These are phyloP conservation scores for Rhinoderma darwinii DNA, from an alignment of 2,113 vertebrate species.

Conservation along the genomic window DNA sequence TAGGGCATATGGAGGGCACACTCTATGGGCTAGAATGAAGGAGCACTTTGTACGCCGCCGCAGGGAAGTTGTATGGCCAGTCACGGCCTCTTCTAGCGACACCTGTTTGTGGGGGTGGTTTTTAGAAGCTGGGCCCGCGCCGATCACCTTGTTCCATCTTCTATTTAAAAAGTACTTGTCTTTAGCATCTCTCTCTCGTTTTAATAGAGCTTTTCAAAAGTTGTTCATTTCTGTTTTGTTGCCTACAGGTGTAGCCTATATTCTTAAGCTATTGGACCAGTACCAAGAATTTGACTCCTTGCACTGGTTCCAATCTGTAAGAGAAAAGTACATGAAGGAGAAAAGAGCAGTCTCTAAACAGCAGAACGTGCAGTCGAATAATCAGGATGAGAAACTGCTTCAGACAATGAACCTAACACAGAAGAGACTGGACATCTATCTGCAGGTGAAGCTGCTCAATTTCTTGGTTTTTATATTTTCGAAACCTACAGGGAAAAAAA, in stretches of 20 bases:
- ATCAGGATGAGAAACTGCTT: conserved; percentile 93
- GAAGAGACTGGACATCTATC: conserved; percentile 91
- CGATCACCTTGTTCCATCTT: background rate
- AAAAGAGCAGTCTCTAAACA: conserved; percentile 92
- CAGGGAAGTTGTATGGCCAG: background rate
- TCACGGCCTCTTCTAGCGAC: background rate
- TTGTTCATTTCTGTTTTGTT: background rate
- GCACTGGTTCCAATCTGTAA: conserved; percentile 97
- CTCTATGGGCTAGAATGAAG: background rate
- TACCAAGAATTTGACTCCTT: conserved; percentile 98
- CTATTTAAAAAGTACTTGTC: no score
- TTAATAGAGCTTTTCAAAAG: background rate
- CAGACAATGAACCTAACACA: conserved; percentile 99
- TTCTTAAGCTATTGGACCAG: conserved; percentile 97
- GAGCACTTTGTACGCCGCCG: background rate
- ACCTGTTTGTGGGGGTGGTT: background rate
- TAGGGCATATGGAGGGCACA: no score
- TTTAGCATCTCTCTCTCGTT: no score
- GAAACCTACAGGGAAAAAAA: background rate
- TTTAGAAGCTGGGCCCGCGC: accelerated
- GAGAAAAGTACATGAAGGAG: conserved; percentile 94
- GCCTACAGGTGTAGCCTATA: conserved; percentile 92
- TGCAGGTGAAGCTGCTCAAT: conserved; percentile 81
- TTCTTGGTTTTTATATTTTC: conserved; percentile 2
- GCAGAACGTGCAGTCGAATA: conserved; percentile 86